Evolutionary conservation across 2,888 invertebrate species (phyloP), one percentile per base, ranked within the genome.

Genomic region (Pharmacophagus antenor): DNA sequence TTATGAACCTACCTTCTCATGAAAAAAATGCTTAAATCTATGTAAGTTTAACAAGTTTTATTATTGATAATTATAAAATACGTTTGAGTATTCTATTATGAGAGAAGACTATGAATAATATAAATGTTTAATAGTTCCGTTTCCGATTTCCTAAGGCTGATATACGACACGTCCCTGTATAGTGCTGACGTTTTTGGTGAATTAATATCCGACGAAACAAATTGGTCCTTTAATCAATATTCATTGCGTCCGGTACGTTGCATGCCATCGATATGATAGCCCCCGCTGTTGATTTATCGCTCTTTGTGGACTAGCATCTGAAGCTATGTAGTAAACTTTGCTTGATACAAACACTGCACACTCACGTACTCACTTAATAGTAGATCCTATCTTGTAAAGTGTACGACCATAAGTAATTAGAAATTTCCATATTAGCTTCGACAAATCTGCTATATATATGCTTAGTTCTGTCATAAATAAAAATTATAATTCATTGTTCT

Each of bases 161-260:
- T 55, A 52, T 52, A 58, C 41, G 59, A 55, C 50, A 59, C 18
- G 27, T 49, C 23, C 44, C 46, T 23, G 44, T 37, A 50, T 51
- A 37, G 23, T 23, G 55, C 47, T 22, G 46, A 51, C 51, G 42
- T 55, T 37, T 47, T 31, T 56, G 37, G 69, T 67, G 70, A 72
- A 76, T 79, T 77, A 72, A 77, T 76, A 73, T 73, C 73, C 69
- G 66, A 66, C 67, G 64, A 72, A 74, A 70, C 72, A 77, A 80
- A 82, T 80, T 80, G 76, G 74, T 72, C 72, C 69, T 70, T 71
- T 76, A 81, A 84, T 84, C 82, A 82, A 85, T 84, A 84, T 83
- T 82, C 81, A 85, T 80, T 80, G 79, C 80, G 73, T 76, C 69
- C 70, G 69, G 71, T 70, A 67, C 46, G 46, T 56, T 56, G 51